phyloP scores from a whole-genome alignment of 2,797 vertebrate genomes.

The Semaprochilodus insignis region DNA sequence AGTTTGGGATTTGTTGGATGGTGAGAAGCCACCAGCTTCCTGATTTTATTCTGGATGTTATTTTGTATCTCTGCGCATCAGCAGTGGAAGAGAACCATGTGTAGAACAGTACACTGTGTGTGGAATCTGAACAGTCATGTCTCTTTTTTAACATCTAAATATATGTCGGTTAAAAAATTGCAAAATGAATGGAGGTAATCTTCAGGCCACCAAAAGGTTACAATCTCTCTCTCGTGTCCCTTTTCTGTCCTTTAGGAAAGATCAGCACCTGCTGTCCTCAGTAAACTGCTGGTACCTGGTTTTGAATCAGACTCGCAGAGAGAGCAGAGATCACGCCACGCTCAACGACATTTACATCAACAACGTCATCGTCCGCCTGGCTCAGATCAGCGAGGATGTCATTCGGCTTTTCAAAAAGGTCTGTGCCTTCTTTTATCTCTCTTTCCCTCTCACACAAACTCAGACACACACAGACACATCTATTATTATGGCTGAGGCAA shows the following conservation, averaged over 20 bases:
- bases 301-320: slow-evolving; percentile 94
- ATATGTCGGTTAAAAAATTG: too few relatives aligned
- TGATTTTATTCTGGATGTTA: background rate
- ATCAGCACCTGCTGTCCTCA: slow-evolving; percentile 94
- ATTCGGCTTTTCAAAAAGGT: slow-evolving; percentile 99
- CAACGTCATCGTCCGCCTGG: slow-evolving; percentile 94
- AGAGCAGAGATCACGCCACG: slow-evolving; percentile 95
- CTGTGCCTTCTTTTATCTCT: background rate
- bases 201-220: background rate
- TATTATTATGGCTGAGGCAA: slow-evolving; percentile 12
- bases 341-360: slow-evolving; percentile 98
- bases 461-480: background rate
- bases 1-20: too few relatives aligned
- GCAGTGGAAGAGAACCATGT: background rate
- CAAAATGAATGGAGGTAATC: background rate
- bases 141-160: too few relatives aligned
- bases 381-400: slow-evolving; percentile 96
- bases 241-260: slow-evolving; percentile 82
- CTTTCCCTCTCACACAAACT: background rate
- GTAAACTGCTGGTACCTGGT: slow-evolving; percentile 99
- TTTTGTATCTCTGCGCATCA: background rate
- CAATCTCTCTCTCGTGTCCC: background rate
- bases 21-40: too few relatives aligned
- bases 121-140: too few relatives aligned
- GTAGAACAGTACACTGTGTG: too few relatives aligned